Conservation (phyloP, 2,888 invertebrate genomes). For the Nemotelus pantherinus region DNA sequence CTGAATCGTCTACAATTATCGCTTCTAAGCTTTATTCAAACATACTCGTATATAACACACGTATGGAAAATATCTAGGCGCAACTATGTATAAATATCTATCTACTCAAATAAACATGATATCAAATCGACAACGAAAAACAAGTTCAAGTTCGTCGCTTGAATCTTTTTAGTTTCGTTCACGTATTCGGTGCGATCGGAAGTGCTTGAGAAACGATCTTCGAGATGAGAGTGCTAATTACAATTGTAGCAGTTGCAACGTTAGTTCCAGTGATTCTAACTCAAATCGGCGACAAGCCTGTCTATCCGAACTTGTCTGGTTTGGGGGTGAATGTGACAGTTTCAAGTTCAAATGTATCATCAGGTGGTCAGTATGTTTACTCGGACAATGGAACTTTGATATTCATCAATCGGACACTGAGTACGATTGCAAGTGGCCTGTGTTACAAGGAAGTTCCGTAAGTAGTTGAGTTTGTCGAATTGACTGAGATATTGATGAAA, state of each 20-base stretch:
- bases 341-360: slow-evolving; percentile 32
- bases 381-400: slow-evolving; percentile 58
- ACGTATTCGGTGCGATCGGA: slow-evolving; percentile 2
- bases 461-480: slow-evolving; percentile 54
- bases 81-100: no score
- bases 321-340: neutral
- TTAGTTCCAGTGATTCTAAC: slow-evolving; percentile 17
- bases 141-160: slow-evolving; percentile 39
- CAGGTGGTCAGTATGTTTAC: slow-evolving; percentile 53
- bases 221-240: slow-evolving; percentile 29
- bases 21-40: no score
- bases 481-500: neutral
- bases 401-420: slow-evolving; percentile 63
- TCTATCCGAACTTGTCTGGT: slow-evolving; percentile 25
- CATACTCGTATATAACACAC: no score
- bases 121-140: no score
- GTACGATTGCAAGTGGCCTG: slow-evolving; percentile 60
- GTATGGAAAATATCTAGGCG: no score
- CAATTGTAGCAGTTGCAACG: slow-evolving; percentile 13
- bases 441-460: slow-evolving; percentile 64
- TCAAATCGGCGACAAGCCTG: slow-evolving; percentile 47
- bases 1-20: no score
- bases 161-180: slow-evolving; percentile 26
- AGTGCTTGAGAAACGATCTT: neutral
- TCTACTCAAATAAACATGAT: no score